Evolutionary conservation across 2,797 vertebrate species (phyloP).

Genomic region (Sebastes alutus): DNA sequence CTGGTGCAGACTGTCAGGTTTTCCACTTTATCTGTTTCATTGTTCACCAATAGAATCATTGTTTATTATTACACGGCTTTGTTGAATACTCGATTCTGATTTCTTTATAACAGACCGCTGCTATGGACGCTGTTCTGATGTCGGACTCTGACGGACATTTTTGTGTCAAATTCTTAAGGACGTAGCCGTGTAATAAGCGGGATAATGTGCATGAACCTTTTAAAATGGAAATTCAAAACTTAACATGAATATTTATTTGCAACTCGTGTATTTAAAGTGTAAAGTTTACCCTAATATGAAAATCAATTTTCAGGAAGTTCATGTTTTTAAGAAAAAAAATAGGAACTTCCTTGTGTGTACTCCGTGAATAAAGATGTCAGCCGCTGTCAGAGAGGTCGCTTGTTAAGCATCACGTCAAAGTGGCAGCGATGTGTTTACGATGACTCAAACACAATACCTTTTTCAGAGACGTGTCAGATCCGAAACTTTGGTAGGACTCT

Average conservation of each 20-base stretch:
- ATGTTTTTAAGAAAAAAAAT: neutral
- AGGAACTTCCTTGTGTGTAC: neutral
- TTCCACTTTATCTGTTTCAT: neutral
- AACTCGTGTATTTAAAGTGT: neutral
- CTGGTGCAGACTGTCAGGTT: neutral
- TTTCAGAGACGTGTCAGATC: conserved; percentile 1
- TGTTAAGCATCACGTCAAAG: neutral
- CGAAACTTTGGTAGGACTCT: conserved; percentile 21
- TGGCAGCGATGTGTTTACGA: neutral
- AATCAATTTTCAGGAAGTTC: neutral
- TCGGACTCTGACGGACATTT: too few relatives aligned
- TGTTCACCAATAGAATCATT: neutral
- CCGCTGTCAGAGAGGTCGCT: neutral
- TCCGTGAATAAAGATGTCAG: conserved; percentile 8
- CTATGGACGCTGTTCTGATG: too few relatives aligned
- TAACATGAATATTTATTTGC: neutral
- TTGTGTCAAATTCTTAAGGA: too few relatives aligned
- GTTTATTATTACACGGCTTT: neutral
- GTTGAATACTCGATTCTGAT: too few relatives aligned
- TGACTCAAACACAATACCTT: conserved; percentile 10
- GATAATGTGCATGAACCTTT: neutral
- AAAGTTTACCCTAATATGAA: neutral
- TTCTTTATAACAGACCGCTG: too few relatives aligned
- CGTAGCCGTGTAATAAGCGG: too few relatives aligned
- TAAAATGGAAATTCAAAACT: neutral